These are phyloP conservation scores for Agrotis exclamationis DNA, from an alignment of 2,888 invertebrate genomes.

Conservation along the genomic window DNA sequence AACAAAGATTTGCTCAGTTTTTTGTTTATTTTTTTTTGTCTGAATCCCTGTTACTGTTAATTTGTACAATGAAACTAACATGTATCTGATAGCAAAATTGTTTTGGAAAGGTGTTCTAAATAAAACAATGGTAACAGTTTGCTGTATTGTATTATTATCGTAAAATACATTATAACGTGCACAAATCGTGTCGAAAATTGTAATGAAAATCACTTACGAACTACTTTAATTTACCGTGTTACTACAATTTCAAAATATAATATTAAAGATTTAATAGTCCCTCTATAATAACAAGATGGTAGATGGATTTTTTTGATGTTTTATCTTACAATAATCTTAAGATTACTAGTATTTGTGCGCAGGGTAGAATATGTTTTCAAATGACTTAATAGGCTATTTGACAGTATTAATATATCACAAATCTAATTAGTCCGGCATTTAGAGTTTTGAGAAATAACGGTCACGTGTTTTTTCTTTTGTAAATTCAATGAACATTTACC, in stretches of 20 bases:
- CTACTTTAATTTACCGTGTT: constrained; percentile 45
- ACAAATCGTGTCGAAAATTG: constrained; percentile 36
- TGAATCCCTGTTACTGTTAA: constrained; percentile 14
- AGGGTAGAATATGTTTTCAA: constrained; percentile 2
- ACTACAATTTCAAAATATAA: constrained; percentile 19
- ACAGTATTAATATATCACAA: too few relatives aligned
- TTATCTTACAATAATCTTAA: constrained; percentile 29
- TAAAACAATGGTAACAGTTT: constrained; percentile 52
- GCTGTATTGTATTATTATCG: constrained; percentile 65
- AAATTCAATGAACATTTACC: too few relatives aligned
- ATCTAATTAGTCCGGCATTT: too few relatives aligned
- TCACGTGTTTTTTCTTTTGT: too few relatives aligned
- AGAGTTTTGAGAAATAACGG: too few relatives aligned
- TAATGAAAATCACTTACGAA: constrained; percentile 28
- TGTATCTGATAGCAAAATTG: constrained; percentile 13
- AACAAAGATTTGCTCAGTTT: constrained; percentile 68
- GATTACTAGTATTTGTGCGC: constrained; percentile 46
- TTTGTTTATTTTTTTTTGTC: constrained; percentile 60
- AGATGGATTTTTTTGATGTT: constrained; percentile 3
- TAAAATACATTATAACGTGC: constrained; percentile 57
- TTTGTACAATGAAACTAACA: constrained; percentile 13
- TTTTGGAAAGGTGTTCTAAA: constrained; percentile 41
- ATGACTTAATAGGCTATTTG: too few relatives aligned
- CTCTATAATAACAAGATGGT: background rate
- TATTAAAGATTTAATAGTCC: constrained; percentile 14